Evolutionary conservation across 2,888 invertebrate species (phyloP).

Genomic region (Scelioninae gen. 1): DNA sequence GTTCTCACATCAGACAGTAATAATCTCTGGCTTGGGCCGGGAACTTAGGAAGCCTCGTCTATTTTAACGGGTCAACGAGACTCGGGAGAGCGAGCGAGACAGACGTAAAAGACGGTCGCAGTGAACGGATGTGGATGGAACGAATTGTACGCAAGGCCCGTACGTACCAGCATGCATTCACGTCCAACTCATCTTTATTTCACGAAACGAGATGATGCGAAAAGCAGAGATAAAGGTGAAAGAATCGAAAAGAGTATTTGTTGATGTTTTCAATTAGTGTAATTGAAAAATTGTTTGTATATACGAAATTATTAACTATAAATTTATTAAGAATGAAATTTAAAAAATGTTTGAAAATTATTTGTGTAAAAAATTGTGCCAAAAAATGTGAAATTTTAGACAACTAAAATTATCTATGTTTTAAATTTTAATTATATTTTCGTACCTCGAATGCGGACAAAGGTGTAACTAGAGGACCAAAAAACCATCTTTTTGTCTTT

Average conservation of each 20-base stretch:
- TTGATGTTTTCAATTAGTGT: neutral
- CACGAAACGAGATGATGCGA: constrained; percentile 40
- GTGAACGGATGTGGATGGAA: constrained; percentile 16
- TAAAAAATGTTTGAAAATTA: too few species aligned
- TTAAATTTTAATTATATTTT: too few species aligned
- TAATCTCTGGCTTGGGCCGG: constrained; percentile 80
- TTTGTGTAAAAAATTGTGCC: too few species aligned
- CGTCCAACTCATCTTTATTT: constrained; percentile 49
- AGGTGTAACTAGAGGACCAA: too few species aligned
- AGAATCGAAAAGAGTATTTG: constrained; percentile 7
- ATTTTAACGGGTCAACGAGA: constrained; percentile 80
- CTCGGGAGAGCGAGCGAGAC: constrained; percentile 16
- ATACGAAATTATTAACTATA: too few species aligned
- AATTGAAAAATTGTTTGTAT: neutral
- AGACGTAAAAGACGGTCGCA: constrained; percentile 22
- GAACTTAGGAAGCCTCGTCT: constrained; percentile 78
- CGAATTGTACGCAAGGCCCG: constrained; percentile 24
- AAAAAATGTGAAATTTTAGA: too few species aligned
- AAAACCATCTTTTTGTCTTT: too few species aligned
- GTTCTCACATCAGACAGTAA: constrained; percentile 76
- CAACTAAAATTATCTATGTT: too few species aligned
- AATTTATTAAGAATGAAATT: too few species aligned
- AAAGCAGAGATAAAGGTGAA: constrained; percentile 13
- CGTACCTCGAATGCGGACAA: too few species aligned
- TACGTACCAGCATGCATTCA: constrained; percentile 27